Conservation (phyloP, 1,140 invertebrate genomes). For the Drosophila teissieri region DNA sequence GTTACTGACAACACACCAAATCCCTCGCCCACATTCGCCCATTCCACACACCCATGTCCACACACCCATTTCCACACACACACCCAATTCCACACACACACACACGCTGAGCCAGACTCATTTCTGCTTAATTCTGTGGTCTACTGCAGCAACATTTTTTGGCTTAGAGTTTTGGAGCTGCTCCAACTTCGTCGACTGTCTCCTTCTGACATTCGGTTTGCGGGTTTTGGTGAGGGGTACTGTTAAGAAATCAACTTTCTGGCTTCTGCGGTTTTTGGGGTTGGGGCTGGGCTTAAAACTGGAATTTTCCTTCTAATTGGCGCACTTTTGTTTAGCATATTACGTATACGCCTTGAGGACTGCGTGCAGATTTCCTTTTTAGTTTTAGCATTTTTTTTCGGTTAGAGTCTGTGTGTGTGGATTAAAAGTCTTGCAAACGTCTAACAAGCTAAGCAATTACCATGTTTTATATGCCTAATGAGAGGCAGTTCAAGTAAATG, state of each 20-base stretch:
- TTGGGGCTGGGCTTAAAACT: slow-evolving; percentile 64
- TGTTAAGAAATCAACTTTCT: slow-evolving; percentile 80
- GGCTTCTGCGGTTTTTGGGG: slow-evolving; percentile 68
- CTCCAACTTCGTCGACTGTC: slow-evolving; percentile 38
- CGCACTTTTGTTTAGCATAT: slow-evolving; percentile 79
- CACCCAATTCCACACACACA: no score
- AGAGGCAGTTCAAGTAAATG: slow-evolving; percentile 21
- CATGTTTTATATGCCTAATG: slow-evolving; percentile 42
- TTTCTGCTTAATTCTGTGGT: slow-evolving; percentile 73
- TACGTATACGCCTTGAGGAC: slow-evolving; percentile 51
- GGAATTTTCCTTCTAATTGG: slow-evolving; percentile 76
- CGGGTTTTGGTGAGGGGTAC: slow-evolving; percentile 15
- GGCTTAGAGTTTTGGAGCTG: slow-evolving; percentile 43
- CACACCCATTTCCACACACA: neutral
- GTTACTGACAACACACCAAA: slow-evolving; percentile 63
- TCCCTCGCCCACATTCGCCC: slow-evolving; percentile 4
- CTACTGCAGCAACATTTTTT: slow-evolving; percentile 53
- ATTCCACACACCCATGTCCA: neutral
- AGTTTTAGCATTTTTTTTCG: slow-evolving; percentile 22
- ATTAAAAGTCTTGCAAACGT: slow-evolving; percentile 64
- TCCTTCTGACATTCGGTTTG: slow-evolving; percentile 56
- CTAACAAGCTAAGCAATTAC: slow-evolving; percentile 77
- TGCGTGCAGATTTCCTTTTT: slow-evolving; percentile 16
- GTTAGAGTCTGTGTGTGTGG: slow-evolving; percentile 14
- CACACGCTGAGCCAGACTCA: slow-evolving; percentile 16